Evolutionary conservation across 2,797 vertebrate genomes (phyloP), one percentile per base, ranked within the genome.

Genomic region (Selene dorsalis): DNA sequence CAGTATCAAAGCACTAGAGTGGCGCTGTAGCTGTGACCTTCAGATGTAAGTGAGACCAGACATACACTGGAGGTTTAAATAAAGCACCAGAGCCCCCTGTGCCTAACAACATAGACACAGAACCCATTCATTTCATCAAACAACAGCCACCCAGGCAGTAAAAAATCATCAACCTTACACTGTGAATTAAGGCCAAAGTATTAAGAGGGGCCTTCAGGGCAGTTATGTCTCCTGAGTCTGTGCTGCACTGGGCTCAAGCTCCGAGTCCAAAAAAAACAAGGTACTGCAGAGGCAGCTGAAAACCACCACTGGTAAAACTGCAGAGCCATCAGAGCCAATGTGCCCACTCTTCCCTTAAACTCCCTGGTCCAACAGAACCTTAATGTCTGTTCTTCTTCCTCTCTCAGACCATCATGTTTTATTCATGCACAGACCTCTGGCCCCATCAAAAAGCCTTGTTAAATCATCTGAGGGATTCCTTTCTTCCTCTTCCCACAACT

Each of bases 371-470:
- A 75, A 73, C 79, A 84, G 53, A 84, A 82, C 84, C 81, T 87
- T 82, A 82, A 84, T 70, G 84, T 85, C 84, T 88, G 64, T 77
- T 90, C 73, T 41, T 88, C 79, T 48, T 84, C 83, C 64, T 82
- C 22, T 84, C 65, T 85, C 75, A 76, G 72, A 32, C 50, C 18
- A 9, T 77, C 78, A 92, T 94, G 79, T 75, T 87, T 93, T 92
- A 95, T 95, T 94, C 91, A 95, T 93, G 53, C 59, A 0, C 30
- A 85, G 89, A 93, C 93, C 91, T 93, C 88, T 93, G 90, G 85
- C 90, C 92, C 83, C 88, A 90, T 91, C 88, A 91, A 82, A 88
- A 75, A 81, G 84, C 73, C 87, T 89, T 94, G 91, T 92, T 93
- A 93, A 93, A 92, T 93, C 89, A 94, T 92, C 85, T 80, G 85